A percentile compares a stretch with the other conserved stretches of the same genome.
Evolutionary conservation across 92 coral and sea anemone genomes (phyloP).

Genomic region (Phenganax marumi): DNA sequence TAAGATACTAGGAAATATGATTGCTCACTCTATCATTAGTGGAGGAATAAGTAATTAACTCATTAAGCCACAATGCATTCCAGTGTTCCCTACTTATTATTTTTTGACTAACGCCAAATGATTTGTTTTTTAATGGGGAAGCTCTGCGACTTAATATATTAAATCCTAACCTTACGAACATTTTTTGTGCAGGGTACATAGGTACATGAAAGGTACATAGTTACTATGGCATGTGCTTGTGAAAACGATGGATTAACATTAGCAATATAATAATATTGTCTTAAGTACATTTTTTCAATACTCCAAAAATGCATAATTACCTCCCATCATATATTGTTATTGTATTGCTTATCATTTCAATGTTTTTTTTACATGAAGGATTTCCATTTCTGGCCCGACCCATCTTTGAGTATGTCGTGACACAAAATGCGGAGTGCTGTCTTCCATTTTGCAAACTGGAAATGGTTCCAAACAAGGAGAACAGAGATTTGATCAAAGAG

Average conservation of each 20-base stretch:
- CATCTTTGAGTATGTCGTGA: not conserved
- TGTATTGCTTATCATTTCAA: too few species aligned
- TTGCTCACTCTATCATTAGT: slow-evolving; percentile 26
- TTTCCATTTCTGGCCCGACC: slow-evolving; percentile 17
- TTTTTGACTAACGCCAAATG: not conserved
- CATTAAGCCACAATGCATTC: not conserved
- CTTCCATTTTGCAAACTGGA: not conserved
- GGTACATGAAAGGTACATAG: too few species aligned
- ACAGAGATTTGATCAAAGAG: not conserved
- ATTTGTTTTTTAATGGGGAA: not conserved
- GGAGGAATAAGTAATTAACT: slow-evolving; percentile 12
- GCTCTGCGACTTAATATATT: too few species aligned
- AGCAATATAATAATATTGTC: too few species aligned
- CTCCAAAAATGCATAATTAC: too few species aligned
- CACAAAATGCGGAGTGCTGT: slow-evolving; percentile 11
- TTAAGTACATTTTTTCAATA: too few species aligned
- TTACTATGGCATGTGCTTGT: too few species aligned
- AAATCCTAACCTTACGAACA: too few species aligned
- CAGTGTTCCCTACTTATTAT: not conserved
- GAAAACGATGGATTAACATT: too few species aligned
- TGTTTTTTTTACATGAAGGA: not conserved
- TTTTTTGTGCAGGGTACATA: too few species aligned
- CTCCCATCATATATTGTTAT: too few species aligned
- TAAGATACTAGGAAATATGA: not conserved
- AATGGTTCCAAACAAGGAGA: not conserved